Base-by-base conservation (phyloP, 2,113 vertebrate genomes). In the Apodemus speciosus region DNA sequence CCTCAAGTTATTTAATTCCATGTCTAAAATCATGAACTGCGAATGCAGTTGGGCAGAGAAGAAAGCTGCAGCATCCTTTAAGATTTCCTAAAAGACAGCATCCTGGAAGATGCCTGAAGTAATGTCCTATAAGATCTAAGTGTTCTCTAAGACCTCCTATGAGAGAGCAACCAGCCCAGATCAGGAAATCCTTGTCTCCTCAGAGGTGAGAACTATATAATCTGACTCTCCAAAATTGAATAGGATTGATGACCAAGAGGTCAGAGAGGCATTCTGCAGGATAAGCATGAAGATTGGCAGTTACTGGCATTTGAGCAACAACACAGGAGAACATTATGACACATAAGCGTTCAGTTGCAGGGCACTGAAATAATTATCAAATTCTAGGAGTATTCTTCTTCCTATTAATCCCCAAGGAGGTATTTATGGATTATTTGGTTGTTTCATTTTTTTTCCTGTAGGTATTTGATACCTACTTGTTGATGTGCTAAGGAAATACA, bases 361-460 rank as follows among this genome's bases (percentile, higher is more conserved):
- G 43, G 3, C 49, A 86, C 43, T 84, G 64, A 92, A 84, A 53
- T 91, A 90, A 51, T 6, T 18, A 15, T 88, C 11, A 69, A 49
- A 72, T 75, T 94, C 87, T 76, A 25, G 25, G 72, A 92, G 14
- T 1, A 25, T 62, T 86, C 6, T 56, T 71, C n/a, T 88, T 90
- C 16, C 53, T 21, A 73, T 58, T 10, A 80, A 35, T 11, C 5
- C 1, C 72, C 23, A 94, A 87, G 25, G 86, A 92, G 77, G 8
- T 75, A 76, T 49, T 93, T 84, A 87, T 38, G 86, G 93, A 85
- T 10, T 79, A 76, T 40, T 93, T 84, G 60, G 25, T 3, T 62
- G 21, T 79, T 56, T 84, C 30, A 38, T 69, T 84, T 86, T 84
- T 86, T 85, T 46, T 35, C 56, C 68, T 30, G 94, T 92, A 30